phyloP scores from a whole-genome alignment of 1,140 invertebrate genomes.

The Calycopis cecrops region DNA sequence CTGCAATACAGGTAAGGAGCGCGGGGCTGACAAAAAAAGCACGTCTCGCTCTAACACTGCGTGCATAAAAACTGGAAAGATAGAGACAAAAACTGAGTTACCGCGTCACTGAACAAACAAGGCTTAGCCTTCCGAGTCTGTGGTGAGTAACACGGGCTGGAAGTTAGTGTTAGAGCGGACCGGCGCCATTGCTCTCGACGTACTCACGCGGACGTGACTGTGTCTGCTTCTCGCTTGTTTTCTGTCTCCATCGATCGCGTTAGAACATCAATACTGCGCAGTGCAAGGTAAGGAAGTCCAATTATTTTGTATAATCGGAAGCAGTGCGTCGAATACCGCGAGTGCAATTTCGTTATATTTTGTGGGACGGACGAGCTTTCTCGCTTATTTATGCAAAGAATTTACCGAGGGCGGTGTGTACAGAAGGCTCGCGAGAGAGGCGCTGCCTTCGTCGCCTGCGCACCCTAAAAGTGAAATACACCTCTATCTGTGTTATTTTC shows the following conservation, averaged over 20 bases:
- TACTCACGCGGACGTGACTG: slow-evolving; percentile 66
- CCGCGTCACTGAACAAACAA: slow-evolving; percentile 67
- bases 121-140: slow-evolving; percentile 62
- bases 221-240: slow-evolving; percentile 63
- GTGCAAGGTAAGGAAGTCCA: slow-evolving; percentile 66
- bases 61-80: slow-evolving; percentile 17
- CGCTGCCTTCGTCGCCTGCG: slow-evolving; percentile 62
- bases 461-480: slow-evolving; percentile 51
- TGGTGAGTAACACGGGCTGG: slow-evolving; percentile 46
- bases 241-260: slow-evolving; percentile 58
- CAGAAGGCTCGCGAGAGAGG: slow-evolving; percentile 59
- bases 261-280: slow-evolving; percentile 67
- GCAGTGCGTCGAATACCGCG: slow-evolving; percentile 48
- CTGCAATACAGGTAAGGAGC: slow-evolving; percentile 56
- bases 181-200: slow-evolving; percentile 64
- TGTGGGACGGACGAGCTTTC: slow-evolving; percentile 56
- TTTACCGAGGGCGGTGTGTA: slow-evolving; percentile 66
- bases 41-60: slow-evolving; percentile 31
- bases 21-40: slow-evolving; percentile 27
- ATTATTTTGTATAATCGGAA: slow-evolving; percentile 55
- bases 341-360: slow-evolving; percentile 37
- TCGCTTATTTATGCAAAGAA: slow-evolving; percentile 72
- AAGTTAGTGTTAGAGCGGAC: slow-evolving; percentile 49
- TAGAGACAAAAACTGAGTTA: slow-evolving; percentile 34
- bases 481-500: slow-evolving; percentile 41